A percentile compares a stretch with the other conserved stretches of the same genome.
phyloP scores from a whole-genome alignment of 1,140 invertebrate genomes.

The Daktulosphaira vitifoliae region DNA sequence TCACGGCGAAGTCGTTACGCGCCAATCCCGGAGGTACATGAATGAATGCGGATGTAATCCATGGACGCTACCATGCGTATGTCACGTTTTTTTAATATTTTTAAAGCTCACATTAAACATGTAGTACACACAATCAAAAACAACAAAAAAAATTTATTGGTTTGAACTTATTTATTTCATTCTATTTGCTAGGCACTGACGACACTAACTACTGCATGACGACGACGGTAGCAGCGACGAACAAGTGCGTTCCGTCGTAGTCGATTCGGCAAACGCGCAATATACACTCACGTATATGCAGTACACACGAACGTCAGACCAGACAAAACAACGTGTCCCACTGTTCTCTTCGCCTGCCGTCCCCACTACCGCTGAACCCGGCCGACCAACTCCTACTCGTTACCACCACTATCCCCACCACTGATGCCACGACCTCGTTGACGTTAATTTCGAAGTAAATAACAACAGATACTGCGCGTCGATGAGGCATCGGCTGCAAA shows the following conservation, averaged over 20 bases:
- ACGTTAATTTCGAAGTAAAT: neutral
- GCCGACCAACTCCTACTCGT: neutral
- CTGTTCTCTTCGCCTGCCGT: no score
- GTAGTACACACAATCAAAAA: no score
- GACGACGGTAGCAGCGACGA: neutral
- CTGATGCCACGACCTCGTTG: neutral
- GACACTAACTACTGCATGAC: neutral
- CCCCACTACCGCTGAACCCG: no score
- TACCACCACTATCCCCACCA: neutral
- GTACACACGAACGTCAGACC: conserved; percentile 24
- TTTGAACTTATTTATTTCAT: no score
- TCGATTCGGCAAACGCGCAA: conserved; percentile 18
- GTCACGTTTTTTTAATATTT: conserved; percentile 16
- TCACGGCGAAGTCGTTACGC: neutral
- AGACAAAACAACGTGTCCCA: conserved; percentile 25
- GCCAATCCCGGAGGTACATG: neutral
- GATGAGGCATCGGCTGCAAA: conserved; percentile 3
- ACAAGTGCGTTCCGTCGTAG: conserved; percentile 5
- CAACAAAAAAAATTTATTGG: no score
- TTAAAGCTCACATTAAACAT: no score
- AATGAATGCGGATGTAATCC: neutral
- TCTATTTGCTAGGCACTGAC: neutral
- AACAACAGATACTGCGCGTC: neutral
- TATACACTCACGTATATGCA: neutral
- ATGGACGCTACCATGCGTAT: neutral